Evolutionary conservation across 2,113 vertebrate genomes (phyloP).

Genomic region (human (Homo sapiens)): GRCh38 chr1:212717001-212717500

Average conservation of each 20-base stretch:
- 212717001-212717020: too few relatives aligned
- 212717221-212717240: background rate
- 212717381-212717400: background rate
- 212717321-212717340: background rate
- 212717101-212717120: too few relatives aligned
- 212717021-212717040: too few relatives aligned
- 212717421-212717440: background rate
- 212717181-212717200: background rate
- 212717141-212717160: too few relatives aligned
- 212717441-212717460: background rate
- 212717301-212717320: background rate
- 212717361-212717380: background rate
- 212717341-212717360: background rate
- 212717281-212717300: background rate
- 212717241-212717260: background rate
- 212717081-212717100: too few relatives aligned
- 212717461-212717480: background rate
- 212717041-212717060: too few relatives aligned
- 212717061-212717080: too few relatives aligned
- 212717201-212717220: background rate
- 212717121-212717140: too few relatives aligned
- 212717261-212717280: background rate
- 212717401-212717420: background rate
- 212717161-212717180: background rate
- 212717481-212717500: background rate